Conservation (phyloP, 1,140 invertebrate genomes). For the Druon quercuslanigerum region DNA sequence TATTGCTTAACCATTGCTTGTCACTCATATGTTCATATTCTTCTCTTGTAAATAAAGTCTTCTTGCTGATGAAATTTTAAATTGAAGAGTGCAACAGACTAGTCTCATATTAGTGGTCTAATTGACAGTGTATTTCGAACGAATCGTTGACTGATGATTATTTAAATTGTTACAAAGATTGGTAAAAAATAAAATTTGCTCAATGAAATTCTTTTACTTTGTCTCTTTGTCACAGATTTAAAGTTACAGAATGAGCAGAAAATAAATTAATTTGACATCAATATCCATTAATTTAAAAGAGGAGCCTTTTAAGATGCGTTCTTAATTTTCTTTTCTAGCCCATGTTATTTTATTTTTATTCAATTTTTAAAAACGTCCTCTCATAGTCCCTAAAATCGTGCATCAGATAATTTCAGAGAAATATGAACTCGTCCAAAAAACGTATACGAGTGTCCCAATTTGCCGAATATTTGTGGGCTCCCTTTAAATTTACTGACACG, state of each 20-base stretch:
- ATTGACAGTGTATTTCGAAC: constrained; percentile 2
- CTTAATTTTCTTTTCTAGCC: too few relatives aligned
- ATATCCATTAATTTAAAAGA: too few relatives aligned
- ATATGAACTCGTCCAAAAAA: not conserved
- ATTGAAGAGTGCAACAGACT: constrained; percentile 27
- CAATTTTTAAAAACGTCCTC: too few relatives aligned
- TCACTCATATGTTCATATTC: not conserved
- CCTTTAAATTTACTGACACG: constrained; percentile 26
- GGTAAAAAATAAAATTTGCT: not conserved
- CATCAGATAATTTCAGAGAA: constrained; percentile 10
- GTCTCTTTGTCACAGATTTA: not conserved
- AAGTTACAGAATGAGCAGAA: not conserved
- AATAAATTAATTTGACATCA: not conserved
- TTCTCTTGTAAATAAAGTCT: not conserved
- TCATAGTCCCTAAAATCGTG: not conserved
- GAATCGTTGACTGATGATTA: not conserved
- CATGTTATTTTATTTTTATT: too few relatives aligned
- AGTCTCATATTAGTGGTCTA: not conserved
- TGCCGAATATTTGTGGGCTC: not conserved
- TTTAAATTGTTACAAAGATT: not conserved
- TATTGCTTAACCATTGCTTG: not conserved
- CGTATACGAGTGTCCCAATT: not conserved
- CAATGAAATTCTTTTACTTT: not conserved
- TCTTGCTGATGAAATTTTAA: constrained; percentile 5
- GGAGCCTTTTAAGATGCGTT: too few relatives aligned